Base-by-base conservation (phyloP, 2,797 vertebrate species). In the Phoeniculus purpureus region DNA sequence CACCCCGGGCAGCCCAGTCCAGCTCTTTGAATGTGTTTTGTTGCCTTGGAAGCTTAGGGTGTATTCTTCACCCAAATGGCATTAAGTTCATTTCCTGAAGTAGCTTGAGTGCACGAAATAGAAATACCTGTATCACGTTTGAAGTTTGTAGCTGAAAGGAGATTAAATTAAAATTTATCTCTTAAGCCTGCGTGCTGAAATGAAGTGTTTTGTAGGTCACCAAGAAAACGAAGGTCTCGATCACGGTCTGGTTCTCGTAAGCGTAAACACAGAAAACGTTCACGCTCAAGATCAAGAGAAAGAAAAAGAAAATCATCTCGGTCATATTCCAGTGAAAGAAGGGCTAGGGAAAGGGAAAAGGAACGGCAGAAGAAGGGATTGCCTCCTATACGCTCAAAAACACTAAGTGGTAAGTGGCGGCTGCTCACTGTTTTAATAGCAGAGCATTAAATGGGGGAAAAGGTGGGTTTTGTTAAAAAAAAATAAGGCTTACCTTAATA, bases 341-440 rank as follows among this genome's bases (percentile, higher is more conserved):
- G 98, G 37, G 99, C 99, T 12, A 96, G 98, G 78, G 99, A 99
- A 83, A 97, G 99, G 67, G 99, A 99, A 92, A 99, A 99, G 93
- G 99, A 99, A 77, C 96, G 99, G 3, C 99, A 99, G 96, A 99
- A 99, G 97, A 99, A 99, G 92, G 99, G 99, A 17, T 97, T 99
- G 52, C 99, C 99, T 87, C 99, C 98, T 13, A 98, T 99, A 86
- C 97, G 99, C 72, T 99, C 99, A 37, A 99, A 98, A 97, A 98
- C 99, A 68, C 96, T 99, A 21, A 99, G 99, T 66, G 99, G 99
- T 99, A 92, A 91, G 97, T 96, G 48, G 47, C 18, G 34, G 9
- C 16, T 80, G 17, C 7, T 47, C 76, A 9, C 20, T 64, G 19
- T 65, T 89, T 67, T 56, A 70, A 10, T 45, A 83, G 56, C 23